These are phyloP conservation scores for Sardina pilchardus DNA, from an alignment of 2,113 vertebrate species.

Conservation along the genomic window DNA sequence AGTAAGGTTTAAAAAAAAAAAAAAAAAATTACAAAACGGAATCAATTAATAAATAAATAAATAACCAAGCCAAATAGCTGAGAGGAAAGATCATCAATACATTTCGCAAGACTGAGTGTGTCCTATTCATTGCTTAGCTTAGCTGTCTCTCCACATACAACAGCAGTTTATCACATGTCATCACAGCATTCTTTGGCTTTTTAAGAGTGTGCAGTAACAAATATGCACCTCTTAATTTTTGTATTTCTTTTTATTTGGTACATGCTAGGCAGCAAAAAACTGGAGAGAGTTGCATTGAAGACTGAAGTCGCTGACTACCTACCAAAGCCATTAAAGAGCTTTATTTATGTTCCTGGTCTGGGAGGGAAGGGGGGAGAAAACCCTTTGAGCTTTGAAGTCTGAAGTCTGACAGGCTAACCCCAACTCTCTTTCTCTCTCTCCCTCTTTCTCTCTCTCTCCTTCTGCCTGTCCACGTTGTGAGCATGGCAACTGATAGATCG, in stretches of 20 bases:
- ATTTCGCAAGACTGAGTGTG: slow-evolving; percentile 59
- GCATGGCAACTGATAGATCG: slow-evolving; percentile 64
- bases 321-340: slow-evolving; percentile 72
- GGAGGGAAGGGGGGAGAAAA: slow-evolving; percentile 53
- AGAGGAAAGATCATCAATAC: slow-evolving; percentile 62
- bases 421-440: neutral
- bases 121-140: slow-evolving; percentile 47
- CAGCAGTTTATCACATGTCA: neutral
- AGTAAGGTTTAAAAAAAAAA: neutral
- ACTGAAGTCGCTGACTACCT: slow-evolving; percentile 74
- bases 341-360: slow-evolving; percentile 72
- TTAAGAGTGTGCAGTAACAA: neutral
- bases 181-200: neutral
- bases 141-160: slow-evolving; percentile 19
- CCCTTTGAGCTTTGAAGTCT: slow-evolving; percentile 67
- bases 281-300: slow-evolving; percentile 68
- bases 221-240: neutral
- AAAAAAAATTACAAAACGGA: slow-evolving; percentile 65
- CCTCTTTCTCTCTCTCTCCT: neutral
- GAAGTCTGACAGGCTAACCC: slow-evolving; percentile 50
- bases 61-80: slow-evolving; percentile 64
- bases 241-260: slow-evolving; percentile 54
- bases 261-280: slow-evolving; percentile 53
- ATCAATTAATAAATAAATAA: slow-evolving; percentile 37
- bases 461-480: slow-evolving; percentile 64